phyloP scores from a whole-genome alignment of 64 coral and sea anemone species.

The Exaiptasia diaphana region DNA sequence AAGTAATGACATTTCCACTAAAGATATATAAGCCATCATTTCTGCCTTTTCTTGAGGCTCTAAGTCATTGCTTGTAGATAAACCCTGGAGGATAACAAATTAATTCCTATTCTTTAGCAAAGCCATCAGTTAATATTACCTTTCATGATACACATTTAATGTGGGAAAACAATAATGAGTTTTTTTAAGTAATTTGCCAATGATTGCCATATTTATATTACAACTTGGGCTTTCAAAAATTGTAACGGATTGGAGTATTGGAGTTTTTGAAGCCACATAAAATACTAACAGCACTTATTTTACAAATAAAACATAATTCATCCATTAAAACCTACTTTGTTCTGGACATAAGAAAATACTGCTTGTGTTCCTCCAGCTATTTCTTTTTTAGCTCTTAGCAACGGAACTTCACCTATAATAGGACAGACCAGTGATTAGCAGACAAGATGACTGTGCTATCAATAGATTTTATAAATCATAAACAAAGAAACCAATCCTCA shows the following conservation, averaged over 20 bases:
- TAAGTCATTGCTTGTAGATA: constrained; percentile 33
- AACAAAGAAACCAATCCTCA: neutral
- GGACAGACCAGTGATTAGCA: neutral
- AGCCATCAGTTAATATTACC: too few species aligned
- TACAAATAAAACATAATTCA: too few species aligned
- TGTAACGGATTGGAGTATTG: too few species aligned
- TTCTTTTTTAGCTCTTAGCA: constrained; percentile 30
- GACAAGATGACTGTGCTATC: neutral
- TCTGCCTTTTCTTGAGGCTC: constrained; percentile 66
- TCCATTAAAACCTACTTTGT: constrained; percentile 16
- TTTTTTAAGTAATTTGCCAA: too few species aligned
- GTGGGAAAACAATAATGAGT: too few species aligned
- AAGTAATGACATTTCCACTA: constrained; percentile 69
- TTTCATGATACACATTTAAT: too few species aligned
- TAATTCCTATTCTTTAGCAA: too few species aligned
- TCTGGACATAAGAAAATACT: constrained; percentile 25
- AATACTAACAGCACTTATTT: too few species aligned
- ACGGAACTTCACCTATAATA: constrained; percentile 46
- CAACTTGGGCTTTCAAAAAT: too few species aligned
- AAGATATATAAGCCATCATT: constrained; percentile 77
- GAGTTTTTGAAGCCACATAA: too few species aligned
- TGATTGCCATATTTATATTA: too few species aligned
- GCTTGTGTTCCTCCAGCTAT: constrained; percentile 14
- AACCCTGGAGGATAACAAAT: constrained; percentile 34
- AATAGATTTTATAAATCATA: neutral